A percentile compares a stretch with the other conserved stretches of the same genome.
phyloP scores from a whole-genome alignment of 2,113 vertebrate species.

The Alethe castanea region DNA sequence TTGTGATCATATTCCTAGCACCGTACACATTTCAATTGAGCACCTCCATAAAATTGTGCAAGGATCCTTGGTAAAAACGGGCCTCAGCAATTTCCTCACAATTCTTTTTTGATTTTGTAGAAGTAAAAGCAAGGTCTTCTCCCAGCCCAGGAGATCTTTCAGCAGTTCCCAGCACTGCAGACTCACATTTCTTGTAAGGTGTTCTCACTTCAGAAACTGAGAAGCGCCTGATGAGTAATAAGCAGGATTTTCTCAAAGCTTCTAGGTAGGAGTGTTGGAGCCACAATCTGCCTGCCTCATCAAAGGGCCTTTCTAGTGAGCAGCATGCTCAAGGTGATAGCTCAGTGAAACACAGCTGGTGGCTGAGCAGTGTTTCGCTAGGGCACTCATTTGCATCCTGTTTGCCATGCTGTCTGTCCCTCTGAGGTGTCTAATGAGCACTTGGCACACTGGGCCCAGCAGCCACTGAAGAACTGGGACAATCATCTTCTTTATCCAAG shows the following conservation, averaged over 20 bases:
- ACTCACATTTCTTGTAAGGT: not conserved
- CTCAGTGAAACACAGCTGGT: not conserved
- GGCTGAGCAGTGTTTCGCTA: not conserved
- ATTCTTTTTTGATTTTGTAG: not conserved
- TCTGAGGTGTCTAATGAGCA: not conserved
- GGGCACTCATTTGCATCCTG: not conserved
- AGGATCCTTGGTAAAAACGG: not conserved
- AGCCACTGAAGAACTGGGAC: not conserved
- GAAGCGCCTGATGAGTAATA: not conserved
- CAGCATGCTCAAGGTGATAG: not conserved
- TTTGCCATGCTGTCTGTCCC: not conserved
- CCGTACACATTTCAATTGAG: not conserved
- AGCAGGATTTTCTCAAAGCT: slow-evolving; percentile 27
- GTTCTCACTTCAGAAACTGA: not conserved
- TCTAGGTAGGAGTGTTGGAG: not conserved
- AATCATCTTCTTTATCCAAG: not conserved
- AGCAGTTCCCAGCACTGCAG: not conserved
- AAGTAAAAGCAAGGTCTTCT: not conserved
- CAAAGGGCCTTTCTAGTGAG: not conserved
- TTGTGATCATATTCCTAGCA: not conserved
- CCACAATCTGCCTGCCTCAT: slow-evolving; percentile 1
- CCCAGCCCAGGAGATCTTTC: not conserved
- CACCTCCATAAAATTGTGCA: not conserved
- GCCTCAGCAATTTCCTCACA: not conserved
- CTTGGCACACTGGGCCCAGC: not conserved